Percentiles rank a stretch among this genome's conserved stretches.
Evolutionary conservation across 1,140 invertebrate species (phyloP).

Genomic region (Liolophura sinensis): DNA sequence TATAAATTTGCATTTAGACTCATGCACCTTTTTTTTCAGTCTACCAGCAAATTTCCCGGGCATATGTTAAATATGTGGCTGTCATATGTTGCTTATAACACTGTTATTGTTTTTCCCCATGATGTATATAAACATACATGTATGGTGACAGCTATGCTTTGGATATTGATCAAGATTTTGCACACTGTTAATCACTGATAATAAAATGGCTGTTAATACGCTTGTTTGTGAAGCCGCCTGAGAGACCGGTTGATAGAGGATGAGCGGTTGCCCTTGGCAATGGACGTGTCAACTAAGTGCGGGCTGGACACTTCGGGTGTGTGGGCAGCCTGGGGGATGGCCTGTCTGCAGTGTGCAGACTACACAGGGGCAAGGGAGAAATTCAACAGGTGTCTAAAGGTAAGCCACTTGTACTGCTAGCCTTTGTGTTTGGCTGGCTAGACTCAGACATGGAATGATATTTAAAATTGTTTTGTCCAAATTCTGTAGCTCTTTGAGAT

Average conservation of each 20-base stretch:
- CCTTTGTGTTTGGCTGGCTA: not conserved
- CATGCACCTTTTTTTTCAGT: too few species aligned
- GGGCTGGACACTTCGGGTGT: slow-evolving; percentile 78
- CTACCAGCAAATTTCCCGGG: too few species aligned
- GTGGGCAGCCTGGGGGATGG: slow-evolving; percentile 84
- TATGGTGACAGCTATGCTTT: too few species aligned
- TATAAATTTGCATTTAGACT: too few species aligned
- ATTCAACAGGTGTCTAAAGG: slow-evolving; percentile 58
- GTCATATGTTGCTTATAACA: too few species aligned
- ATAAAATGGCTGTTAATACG: not conserved
- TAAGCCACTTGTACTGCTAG: slow-evolving; percentile 15
- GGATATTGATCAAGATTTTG: too few species aligned
- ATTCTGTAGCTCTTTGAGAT: slow-evolving; percentile 1
- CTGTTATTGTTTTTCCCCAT: too few species aligned
- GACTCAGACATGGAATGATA: not conserved
- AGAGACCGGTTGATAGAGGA: slow-evolving; percentile 73
- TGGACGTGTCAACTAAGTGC: slow-evolving; percentile 83
- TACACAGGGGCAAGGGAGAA: slow-evolving; percentile 72
- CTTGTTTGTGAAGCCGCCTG: slow-evolving; percentile 60
- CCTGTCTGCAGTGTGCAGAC: slow-evolving; percentile 77
- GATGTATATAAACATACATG: too few species aligned
- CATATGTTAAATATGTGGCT: too few species aligned
- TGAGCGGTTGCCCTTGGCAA: slow-evolving; percentile 80
- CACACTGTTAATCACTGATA: too few species aligned
- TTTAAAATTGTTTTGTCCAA: not conserved